Conservation (phyloP, 2,113 vertebrate species). For the Abramis brama region DNA sequence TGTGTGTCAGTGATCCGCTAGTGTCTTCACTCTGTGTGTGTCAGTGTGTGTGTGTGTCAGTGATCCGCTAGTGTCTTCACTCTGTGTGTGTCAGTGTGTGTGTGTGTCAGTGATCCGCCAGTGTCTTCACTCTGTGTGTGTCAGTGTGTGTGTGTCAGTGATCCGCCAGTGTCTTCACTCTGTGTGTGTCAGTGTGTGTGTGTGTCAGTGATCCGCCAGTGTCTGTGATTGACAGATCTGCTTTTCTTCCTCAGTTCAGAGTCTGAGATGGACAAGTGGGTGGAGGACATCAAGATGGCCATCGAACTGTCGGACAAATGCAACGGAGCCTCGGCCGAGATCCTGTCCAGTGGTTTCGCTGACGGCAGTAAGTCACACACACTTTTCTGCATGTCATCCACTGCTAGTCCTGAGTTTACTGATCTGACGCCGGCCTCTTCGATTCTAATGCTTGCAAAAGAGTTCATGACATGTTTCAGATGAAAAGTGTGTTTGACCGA, state of each 20-base stretch:
- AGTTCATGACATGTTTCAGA: not conserved
- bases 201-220: too few relatives aligned
- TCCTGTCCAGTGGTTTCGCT: slow-evolving; percentile 80
- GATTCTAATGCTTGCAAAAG: too few relatives aligned
- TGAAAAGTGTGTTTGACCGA: not conserved
- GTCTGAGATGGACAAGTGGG: slow-evolving; percentile 93
- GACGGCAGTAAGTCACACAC: slow-evolving; percentile 85
- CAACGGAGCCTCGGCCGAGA: slow-evolving; percentile 81
- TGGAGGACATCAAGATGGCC: slow-evolving; percentile 91
- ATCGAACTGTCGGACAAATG: slow-evolving; percentile 87
- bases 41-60: too few relatives aligned
- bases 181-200: not conserved
- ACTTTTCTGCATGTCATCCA: not conserved
- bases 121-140: not conserved
- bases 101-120: too few relatives aligned
- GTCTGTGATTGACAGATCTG: not conserved
- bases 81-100: not conserved
- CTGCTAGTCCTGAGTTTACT: not conserved
- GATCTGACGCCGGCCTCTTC: too few relatives aligned
- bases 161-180: not conserved
- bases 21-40: not conserved
- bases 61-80: too few relatives aligned
- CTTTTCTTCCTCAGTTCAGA: slow-evolving; percentile 71
- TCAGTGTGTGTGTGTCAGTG: too few relatives aligned
- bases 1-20: too few relatives aligned